phyloP scores from a whole-genome alignment of 1,140 invertebrate species.

The Caenorhabditis tropicalis region DNA sequence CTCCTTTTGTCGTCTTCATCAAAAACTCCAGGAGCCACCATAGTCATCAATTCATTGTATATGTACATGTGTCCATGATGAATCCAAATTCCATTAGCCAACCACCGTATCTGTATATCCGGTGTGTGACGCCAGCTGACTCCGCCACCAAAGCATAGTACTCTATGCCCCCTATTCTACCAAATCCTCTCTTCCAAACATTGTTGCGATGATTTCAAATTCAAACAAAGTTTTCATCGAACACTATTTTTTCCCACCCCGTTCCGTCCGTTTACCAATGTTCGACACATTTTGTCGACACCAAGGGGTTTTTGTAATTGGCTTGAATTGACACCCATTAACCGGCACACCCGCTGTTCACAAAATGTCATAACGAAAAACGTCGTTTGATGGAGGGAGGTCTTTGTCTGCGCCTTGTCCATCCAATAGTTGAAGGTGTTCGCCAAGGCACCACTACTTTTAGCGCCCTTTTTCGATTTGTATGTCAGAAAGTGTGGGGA shows the following conservation, averaged over 20 bases:
- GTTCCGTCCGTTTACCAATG: background rate
- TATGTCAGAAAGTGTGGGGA: background rate
- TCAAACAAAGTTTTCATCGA: background rate
- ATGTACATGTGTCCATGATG: constrained; percentile 30
- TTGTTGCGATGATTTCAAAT: constrained; percentile 1
- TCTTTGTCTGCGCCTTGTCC: constrained; percentile 33
- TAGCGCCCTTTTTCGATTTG: background rate
- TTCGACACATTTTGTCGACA: constrained; percentile 14
- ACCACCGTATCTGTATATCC: constrained; percentile 37
- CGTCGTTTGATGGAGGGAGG: constrained; percentile 38
- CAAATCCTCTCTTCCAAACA: background rate
- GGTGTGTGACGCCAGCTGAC: constrained; percentile 33
- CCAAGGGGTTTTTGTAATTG: constrained; percentile 37
- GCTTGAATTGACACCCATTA: constrained; percentile 44
- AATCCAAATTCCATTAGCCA: constrained; percentile 42
- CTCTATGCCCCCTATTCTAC: background rate
- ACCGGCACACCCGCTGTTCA: constrained; percentile 39
- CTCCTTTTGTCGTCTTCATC: background rate
- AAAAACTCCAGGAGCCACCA: constrained; percentile 12
- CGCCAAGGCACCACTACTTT: constrained; percentile 39
- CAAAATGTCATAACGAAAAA: constrained; percentile 36
- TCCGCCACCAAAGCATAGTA: background rate
- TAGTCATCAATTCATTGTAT: constrained; percentile 1
- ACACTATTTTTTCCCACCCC: background rate
- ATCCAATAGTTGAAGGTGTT: constrained; percentile 23